phyloP scores from a whole-genome alignment of 2,888 invertebrate species.

The Dorcus hopei region DNA sequence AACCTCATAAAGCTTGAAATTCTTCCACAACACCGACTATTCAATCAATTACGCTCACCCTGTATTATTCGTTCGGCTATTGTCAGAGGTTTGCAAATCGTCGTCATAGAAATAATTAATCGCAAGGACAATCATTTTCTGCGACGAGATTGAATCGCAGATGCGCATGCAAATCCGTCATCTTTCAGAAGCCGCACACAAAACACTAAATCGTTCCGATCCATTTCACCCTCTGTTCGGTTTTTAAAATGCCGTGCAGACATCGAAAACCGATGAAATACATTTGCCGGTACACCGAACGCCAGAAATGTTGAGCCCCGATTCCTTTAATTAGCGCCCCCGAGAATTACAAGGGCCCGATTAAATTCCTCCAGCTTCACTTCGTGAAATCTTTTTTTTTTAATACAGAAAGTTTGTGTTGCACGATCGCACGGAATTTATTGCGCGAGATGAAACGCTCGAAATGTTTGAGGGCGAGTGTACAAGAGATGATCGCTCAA shows the following conservation, averaged over 20 bases:
- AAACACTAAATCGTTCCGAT: slow-evolving; percentile 18
- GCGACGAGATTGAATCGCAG: too few relatives aligned
- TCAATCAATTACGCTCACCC: too few relatives aligned
- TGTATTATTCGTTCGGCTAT: too few relatives aligned
- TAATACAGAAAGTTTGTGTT: neutral
- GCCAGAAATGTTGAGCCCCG: neutral
- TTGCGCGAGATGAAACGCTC: neutral
- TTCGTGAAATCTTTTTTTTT: too few relatives aligned
- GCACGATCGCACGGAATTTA: neutral
- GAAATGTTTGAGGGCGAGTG: slow-evolving; percentile 10
- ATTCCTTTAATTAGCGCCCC: neutral
- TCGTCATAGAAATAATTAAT: too few relatives aligned
- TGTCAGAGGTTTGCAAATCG: too few relatives aligned
- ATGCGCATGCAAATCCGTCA: too few relatives aligned
- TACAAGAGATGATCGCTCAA: slow-evolving; percentile 8
- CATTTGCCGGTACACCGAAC: slow-evolving; percentile 11
- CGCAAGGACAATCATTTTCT: too few relatives aligned
- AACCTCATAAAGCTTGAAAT: too few relatives aligned
- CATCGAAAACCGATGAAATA: slow-evolving; percentile 23
- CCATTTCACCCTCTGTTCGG: slow-evolving; percentile 20
- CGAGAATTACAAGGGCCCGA: neutral
- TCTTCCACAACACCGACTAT: too few relatives aligned
- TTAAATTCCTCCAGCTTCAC: neutral
- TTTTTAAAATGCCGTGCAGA: slow-evolving; percentile 10
- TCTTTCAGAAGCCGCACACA: neutral